Evolutionary conservation across 2,113 vertebrate species (phyloP).

Genomic region (Pangasianodon gigas): DNA sequence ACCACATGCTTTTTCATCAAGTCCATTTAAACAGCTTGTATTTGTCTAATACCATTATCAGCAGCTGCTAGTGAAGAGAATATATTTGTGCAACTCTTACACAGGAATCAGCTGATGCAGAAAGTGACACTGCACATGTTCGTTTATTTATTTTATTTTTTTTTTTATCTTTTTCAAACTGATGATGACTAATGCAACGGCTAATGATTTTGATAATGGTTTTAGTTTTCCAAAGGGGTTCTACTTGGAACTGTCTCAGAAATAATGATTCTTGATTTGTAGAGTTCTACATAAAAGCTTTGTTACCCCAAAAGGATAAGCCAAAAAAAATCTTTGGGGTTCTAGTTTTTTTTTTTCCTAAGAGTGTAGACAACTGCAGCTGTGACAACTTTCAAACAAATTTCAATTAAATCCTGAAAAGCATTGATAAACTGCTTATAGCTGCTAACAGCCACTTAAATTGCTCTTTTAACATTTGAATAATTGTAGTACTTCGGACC

Average conservation of each 20-base stretch:
- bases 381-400: background rate
- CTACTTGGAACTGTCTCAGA: background rate
- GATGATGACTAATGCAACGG: background rate
- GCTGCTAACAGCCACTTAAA: background rate
- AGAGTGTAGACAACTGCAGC: background rate
- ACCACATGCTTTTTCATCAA: slow-evolving; percentile 36
- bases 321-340: no score
- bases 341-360: background rate
- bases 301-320: no score
- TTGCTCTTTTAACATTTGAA: background rate
- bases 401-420: background rate
- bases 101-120: background rate
- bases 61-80: background rate
- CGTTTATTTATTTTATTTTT: no score
- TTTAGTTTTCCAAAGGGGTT: background rate
- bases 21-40: slow-evolving; percentile 8
- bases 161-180: background rate
- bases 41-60: slow-evolving; percentile 5
- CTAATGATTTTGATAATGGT: background rate
- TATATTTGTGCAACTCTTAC: background rate
- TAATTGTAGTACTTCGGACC: background rate
- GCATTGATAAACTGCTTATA: background rate
- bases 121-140: background rate
- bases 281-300: background rate
- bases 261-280: background rate